These are phyloP conservation scores for Micrasema minimum DNA, from an alignment of 1,140 invertebrate genomes.

Conservation along the genomic window DNA sequence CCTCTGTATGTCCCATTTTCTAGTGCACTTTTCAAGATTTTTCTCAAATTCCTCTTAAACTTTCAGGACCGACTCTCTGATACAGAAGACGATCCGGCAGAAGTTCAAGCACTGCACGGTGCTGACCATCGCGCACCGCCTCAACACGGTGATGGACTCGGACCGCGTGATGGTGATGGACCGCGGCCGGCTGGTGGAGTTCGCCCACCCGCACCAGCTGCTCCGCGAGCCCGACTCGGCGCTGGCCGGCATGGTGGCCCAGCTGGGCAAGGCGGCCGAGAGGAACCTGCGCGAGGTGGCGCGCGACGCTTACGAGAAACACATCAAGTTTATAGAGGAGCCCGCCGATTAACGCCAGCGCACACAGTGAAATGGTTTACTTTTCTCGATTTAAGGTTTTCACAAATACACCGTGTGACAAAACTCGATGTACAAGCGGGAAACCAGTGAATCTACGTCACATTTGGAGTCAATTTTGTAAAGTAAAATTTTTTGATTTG, in stretches of 20 bases:
- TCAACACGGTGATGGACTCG: constrained; percentile 78
- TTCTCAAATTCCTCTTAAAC: too few relatives aligned
- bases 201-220: constrained; percentile 76
- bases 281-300: constrained; percentile 63
- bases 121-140: constrained; percentile 85
- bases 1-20: too few relatives aligned
- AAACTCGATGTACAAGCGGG: too few relatives aligned
- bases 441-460: too few relatives aligned
- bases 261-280: constrained; percentile 61
- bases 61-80: constrained; percentile 71
- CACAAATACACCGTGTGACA: too few relatives aligned
- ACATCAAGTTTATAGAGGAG: constrained; percentile 63
- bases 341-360: constrained; percentile 41
- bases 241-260: constrained; percentile 67
- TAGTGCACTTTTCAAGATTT: too few relatives aligned
- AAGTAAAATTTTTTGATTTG: too few relatives aligned
- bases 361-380: too few relatives aligned
- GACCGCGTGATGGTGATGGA: constrained; percentile 82
- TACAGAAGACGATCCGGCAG: constrained; percentile 73
- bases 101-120: constrained; percentile 78
- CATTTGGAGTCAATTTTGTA: too few relatives aligned
- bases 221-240: constrained; percentile 71
- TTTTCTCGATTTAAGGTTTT: too few relatives aligned
- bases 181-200: constrained; percentile 72
- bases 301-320: constrained; percentile 59